These are phyloP conservation scores for Gambusia affinis DNA, from an alignment of 2,113 vertebrate genomes.

Conservation along the genomic window DNA sequence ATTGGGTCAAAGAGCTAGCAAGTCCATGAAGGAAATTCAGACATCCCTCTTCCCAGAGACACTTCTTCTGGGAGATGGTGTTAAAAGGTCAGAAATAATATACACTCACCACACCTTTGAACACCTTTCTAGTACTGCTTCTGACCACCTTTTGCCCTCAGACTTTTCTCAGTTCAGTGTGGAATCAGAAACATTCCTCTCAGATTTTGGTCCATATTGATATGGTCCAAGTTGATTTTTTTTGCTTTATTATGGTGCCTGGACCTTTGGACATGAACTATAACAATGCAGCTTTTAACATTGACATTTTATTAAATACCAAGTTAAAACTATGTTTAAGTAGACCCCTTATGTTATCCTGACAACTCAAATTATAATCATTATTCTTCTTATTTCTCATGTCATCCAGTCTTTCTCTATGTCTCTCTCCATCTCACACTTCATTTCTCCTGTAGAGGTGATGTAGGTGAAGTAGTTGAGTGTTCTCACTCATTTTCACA, in stretches of 20 bases:
- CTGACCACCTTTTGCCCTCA: background rate
- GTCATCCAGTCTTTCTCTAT: background rate
- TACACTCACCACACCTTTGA: background rate
- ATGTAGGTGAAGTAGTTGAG: slow-evolving; percentile 15
- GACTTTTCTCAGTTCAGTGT: background rate
- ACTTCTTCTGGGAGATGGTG: background rate
- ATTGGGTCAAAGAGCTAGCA: no score
- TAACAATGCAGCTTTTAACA: slow-evolving; percentile 12
- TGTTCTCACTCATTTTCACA: slow-evolving; percentile 36
- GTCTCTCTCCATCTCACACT: slow-evolving; percentile 8
- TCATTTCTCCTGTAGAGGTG: slow-evolving; percentile 22
- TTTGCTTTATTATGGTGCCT: background rate
- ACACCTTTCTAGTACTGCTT: background rate
- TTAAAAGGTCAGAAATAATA: background rate
- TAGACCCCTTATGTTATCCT: background rate
- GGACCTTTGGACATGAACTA: no score
- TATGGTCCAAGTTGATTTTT: background rate
- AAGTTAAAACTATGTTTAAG: background rate
- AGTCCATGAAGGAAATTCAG: background rate
- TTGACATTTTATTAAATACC: background rate
- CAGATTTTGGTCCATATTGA: background rate
- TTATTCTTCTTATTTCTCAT: background rate
- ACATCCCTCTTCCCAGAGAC: background rate
- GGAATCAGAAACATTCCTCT: background rate
- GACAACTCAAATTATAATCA: slow-evolving; percentile 13